phyloP scores from a whole-genome alignment of 2,113 vertebrate species.

The Pseudorhombus dupliciocellatus region DNA sequence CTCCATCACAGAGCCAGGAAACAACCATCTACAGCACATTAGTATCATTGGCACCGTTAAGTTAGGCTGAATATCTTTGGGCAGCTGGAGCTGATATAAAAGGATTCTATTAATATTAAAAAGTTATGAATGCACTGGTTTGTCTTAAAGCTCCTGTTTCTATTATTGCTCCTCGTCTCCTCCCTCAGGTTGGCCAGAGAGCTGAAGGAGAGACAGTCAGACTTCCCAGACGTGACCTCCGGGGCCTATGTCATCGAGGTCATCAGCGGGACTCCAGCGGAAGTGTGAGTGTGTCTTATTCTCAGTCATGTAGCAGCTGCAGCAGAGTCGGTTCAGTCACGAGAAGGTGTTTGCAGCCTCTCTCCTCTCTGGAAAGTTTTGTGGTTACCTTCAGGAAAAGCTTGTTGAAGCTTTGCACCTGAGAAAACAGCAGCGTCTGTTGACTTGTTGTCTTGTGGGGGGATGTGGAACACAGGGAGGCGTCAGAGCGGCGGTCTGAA shows the following conservation, averaged over 20 bases:
- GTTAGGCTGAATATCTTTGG: too few relatives aligned
- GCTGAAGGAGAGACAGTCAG: constrained; percentile 87
- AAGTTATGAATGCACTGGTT: too few relatives aligned
- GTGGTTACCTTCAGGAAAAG: constrained; percentile 19
- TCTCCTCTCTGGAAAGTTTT: neutral
- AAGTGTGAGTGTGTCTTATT: constrained; percentile 85
- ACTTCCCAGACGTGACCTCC: constrained; percentile 94
- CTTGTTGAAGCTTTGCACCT: constrained; percentile 17
- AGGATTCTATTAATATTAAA: too few relatives aligned
- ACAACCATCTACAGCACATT: too few relatives aligned
- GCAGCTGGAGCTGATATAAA: too few relatives aligned
- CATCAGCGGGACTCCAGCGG: constrained; percentile 93
- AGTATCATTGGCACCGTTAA: too few relatives aligned
- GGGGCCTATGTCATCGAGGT: constrained; percentile 96
- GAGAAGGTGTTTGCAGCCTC: too few relatives aligned
- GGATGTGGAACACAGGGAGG: neutral
- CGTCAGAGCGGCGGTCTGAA: constrained; percentile 1
- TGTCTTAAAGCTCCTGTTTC: neutral
- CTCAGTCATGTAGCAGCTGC: neutral
- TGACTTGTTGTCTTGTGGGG: constrained; percentile 39
- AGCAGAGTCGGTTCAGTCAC: too few relatives aligned
- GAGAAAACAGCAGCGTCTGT: constrained; percentile 24
- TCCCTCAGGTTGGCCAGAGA: constrained; percentile 89
- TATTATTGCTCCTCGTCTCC: neutral
- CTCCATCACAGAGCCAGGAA: too few relatives aligned